Conservation (phyloP, 2,797 vertebrate genomes). For the Gymnothorax javanicus region DNA sequence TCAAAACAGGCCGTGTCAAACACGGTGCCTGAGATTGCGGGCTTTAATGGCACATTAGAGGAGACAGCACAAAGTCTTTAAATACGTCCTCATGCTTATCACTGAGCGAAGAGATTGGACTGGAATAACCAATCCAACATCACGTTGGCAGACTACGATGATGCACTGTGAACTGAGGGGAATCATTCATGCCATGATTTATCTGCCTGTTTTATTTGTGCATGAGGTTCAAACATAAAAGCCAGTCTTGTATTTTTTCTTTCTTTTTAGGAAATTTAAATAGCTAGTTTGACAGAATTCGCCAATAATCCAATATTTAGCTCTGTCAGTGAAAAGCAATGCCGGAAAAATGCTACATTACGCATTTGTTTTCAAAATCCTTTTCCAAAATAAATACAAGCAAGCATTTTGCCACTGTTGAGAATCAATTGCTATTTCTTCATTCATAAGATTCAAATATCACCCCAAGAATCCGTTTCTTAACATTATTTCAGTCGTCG, state of each 20-base stretch:
- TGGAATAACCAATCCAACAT: constrained; percentile 10
- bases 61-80: constrained; percentile 17
- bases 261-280: background rate
- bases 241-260: too few relatives aligned
- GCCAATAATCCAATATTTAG: constrained; percentile 10
- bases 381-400: constrained; percentile 26
- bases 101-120: constrained; percentile 2
- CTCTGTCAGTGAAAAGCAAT: constrained; percentile 29
- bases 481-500: constrained; percentile 24
- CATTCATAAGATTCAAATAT: constrained; percentile 46
- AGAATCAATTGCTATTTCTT: constrained; percentile 37
- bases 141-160: background rate
- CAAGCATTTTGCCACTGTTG: constrained; percentile 25
- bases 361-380: constrained; percentile 33
- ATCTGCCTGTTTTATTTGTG: background rate
- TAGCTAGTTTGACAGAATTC: background rate
- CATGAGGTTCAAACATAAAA: background rate
- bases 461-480: constrained; percentile 36
- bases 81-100: constrained; percentile 18
- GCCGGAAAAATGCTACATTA: constrained; percentile 29
- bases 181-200: background rate
- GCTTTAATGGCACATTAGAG: constrained; percentile 34
- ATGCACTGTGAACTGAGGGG: background rate
- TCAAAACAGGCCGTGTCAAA: constrained; percentile 38
- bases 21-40: constrained; percentile 35